Evolutionary conservation across 53 echinoderm and acorn worm species (phyloP).

Genomic region (Astropecten irregularis): DNA sequence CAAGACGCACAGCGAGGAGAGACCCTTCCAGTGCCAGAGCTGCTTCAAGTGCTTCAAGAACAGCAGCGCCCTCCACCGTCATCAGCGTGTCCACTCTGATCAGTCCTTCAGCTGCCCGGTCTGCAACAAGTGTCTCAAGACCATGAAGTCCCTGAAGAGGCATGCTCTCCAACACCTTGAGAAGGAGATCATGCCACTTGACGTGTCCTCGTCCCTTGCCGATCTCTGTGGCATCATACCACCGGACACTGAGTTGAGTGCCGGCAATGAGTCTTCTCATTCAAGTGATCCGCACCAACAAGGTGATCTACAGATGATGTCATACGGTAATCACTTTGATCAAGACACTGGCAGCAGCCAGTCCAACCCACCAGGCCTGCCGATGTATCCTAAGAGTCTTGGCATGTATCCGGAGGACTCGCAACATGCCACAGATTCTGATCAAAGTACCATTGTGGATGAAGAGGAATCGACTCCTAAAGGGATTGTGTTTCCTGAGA

Average conservation of each 20-base stretch:
- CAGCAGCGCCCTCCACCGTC: conserved; percentile 18
- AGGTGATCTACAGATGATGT: neutral
- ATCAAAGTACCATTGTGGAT: conserved; percentile 42
- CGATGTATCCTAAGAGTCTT: conserved; percentile 33
- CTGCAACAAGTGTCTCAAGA: conserved; percentile 34
- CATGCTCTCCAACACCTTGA: conserved; percentile 28
- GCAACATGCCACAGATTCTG: neutral
- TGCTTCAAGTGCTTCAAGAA: conserved; percentile 53
- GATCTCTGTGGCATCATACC: conserved; percentile 40
- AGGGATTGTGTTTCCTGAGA: neutral
- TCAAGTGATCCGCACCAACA: neutral
- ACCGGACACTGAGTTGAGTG: neutral
- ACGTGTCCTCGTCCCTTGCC: neutral
- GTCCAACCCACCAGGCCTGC: neutral
- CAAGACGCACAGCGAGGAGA: conserved; percentile 33
- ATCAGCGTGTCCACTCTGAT: conserved; percentile 38
- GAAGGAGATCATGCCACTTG: conserved; percentile 15
- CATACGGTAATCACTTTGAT: conserved; percentile 9
- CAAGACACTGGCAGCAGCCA: neutral
- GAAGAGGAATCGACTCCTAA: neutral
- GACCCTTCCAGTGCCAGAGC: conserved; percentile 27
- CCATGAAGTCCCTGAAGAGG: conserved; percentile 23
- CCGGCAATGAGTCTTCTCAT: neutral
- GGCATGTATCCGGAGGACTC: conserved; percentile 16
- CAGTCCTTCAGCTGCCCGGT: conserved; percentile 16